Conservation (phyloP, 53 echinoderm and acorn worm species). For the Echinarachnius parma region DNA sequence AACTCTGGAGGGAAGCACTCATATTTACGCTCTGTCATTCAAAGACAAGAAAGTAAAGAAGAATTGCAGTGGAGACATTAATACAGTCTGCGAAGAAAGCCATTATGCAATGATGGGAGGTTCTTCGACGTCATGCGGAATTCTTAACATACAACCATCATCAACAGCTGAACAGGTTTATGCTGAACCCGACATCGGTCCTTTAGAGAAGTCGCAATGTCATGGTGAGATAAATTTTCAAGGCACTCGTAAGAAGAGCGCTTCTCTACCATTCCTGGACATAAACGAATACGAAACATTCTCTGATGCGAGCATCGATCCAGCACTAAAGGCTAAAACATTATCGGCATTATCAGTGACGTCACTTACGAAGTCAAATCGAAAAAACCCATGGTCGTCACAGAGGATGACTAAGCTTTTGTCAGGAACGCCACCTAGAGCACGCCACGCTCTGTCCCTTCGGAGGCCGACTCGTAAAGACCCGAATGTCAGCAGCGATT, state of each 20-base stretch:
- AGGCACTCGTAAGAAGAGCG: no score
- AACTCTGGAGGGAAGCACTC: neutral
- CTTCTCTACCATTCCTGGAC: conserved; percentile 31
- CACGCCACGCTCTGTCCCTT: neutral
- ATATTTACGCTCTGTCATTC: conserved; percentile 23
- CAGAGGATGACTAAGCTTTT: neutral
- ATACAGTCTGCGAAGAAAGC: neutral
- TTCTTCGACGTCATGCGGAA: neutral
- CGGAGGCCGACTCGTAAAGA: neutral
- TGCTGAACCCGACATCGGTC: conserved; percentile 27
- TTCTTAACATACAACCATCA: conserved; percentile 4
- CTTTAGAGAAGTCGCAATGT: no score
- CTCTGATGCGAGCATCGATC: neutral
- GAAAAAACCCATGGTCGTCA: neutral
- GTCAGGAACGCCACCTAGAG: neutral
- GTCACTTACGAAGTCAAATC: no score
- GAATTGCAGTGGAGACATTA: neutral
- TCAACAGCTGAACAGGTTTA: conserved; percentile 13
- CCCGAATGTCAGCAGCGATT: neutral
- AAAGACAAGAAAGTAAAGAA: conserved; percentile 24
- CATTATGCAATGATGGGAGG: neutral
- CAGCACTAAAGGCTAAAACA: conserved; percentile 23
- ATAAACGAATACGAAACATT: conserved; percentile 26
- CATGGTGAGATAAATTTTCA: no score
- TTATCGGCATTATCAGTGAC: conserved; percentile 6